A percentile compares a stretch with the other conserved stretches of the same genome.
Evolutionary conservation across 2,888 invertebrate species (phyloP).

Genomic region (Phyto melanocephala): DNA sequence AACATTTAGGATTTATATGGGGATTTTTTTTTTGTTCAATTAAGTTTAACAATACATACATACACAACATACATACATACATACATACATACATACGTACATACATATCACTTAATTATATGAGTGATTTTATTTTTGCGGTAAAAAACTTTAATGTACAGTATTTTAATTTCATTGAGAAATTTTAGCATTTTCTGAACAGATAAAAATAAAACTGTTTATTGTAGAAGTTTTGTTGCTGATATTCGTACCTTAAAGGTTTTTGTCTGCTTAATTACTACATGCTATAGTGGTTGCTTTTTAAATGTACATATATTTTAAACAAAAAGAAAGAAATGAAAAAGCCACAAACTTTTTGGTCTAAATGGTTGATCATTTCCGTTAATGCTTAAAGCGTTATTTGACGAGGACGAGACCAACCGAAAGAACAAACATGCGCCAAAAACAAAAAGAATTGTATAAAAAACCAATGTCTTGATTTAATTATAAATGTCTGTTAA

Average conservation of each 20-base stretch:
- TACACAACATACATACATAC: too few species aligned
- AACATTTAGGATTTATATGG: too few species aligned
- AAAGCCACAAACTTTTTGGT: conserved; percentile 42
- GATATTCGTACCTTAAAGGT: conserved; percentile 56
- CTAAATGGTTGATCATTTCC: conserved; percentile 68
- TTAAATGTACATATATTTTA: conserved; percentile 24
- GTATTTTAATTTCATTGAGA: background rate
- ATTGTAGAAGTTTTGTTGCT: conserved; percentile 22
- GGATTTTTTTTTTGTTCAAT: too few species aligned
- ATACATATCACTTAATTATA: too few species aligned
- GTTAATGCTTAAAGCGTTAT: conserved; percentile 67
- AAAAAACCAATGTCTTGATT: conserved; percentile 49
- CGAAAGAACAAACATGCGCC: background rate
- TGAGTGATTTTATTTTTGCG: too few species aligned
- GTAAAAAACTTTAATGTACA: too few species aligned
- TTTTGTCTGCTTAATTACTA: conserved; percentile 66
- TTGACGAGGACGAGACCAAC: conserved; percentile 49
- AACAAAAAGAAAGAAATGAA: too few species aligned
- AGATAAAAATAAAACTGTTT: too few species aligned
- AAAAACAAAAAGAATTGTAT: background rate
- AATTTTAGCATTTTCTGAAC: background rate
- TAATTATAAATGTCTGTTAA: conserved; percentile 64
- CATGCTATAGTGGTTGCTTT: conserved; percentile 3
- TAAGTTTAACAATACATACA: too few species aligned
- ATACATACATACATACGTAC: too few species aligned